Conservation (phyloP, 2,797 vertebrate genomes). For the Emydoidea blandingii region DNA sequence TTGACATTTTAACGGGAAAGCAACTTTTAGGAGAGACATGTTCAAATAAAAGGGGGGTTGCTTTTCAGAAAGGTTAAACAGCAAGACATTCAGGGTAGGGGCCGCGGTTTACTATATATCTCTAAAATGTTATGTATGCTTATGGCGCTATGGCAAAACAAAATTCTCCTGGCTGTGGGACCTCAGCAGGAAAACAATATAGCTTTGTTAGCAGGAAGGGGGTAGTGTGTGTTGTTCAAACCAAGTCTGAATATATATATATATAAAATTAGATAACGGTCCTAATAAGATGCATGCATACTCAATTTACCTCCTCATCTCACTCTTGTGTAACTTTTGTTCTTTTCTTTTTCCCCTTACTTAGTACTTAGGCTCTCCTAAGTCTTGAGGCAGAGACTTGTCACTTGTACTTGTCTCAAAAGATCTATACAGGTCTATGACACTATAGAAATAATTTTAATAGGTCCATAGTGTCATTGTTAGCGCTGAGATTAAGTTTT, state of each 20-base stretch:
- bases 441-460: neutral
- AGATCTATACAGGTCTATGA: neutral
- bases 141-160: neutral
- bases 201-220: neutral
- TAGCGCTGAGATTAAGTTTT: neutral
- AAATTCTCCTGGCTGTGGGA: neutral
- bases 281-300: neutral
- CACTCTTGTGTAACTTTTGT: neutral
- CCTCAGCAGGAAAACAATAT: neutral
- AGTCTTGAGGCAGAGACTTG: neutral
- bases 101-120: neutral
- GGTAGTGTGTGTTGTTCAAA: rapidly evolving
- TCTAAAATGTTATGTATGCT: neutral
- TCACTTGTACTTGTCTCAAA: neutral
- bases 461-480: neutral
- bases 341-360: neutral
- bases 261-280: neutral
- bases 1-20: neutral
- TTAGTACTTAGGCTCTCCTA: neutral
- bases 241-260: neutral
- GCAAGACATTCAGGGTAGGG: neutral
- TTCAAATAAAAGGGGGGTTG: neutral
- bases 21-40: neutral
- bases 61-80: neutral
- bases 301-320: rapidly evolving